Conservation (phyloP, 1,140 invertebrate species). For the Triops cancriformis region DNA sequence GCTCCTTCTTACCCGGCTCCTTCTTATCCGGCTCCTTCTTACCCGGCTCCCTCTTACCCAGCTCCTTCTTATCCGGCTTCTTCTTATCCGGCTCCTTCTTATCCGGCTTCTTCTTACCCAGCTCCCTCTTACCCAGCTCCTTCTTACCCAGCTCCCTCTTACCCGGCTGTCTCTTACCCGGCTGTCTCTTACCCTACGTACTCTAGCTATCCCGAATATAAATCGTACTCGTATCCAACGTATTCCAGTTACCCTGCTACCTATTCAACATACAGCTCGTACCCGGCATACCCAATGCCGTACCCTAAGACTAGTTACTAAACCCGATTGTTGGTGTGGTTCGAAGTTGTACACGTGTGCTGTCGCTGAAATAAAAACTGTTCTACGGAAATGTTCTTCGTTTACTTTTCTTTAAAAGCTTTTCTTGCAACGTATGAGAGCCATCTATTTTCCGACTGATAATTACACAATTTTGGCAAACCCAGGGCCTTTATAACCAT, state of each 20-base stretch:
- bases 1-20: neutral
- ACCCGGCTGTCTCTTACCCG: neutral
- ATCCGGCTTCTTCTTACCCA: neutral
- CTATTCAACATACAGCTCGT: neutral
- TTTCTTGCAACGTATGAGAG: neutral
- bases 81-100: neutral
- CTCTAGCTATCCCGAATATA: neutral
- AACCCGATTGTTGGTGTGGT: neutral
- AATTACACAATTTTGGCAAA: too few species aligned
- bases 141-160: neutral
- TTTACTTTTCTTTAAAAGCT: neutral
- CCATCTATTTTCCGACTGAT: neutral
- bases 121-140: neutral
- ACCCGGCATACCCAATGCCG: neutral
- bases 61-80: neutral
- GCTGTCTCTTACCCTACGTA: neutral
- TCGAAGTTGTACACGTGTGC: neutral
- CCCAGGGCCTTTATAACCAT: too few species aligned
- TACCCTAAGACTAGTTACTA: neutral
- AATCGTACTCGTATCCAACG: neutral
- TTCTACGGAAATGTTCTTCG: neutral
- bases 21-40: neutral
- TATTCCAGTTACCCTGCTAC: neutral
- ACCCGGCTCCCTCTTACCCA: neutral
- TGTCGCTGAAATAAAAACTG: conserved; percentile 4